Percentiles rank a stretch among this genome's conserved stretches.
Evolutionary conservation across 2,113 vertebrate genomes (phyloP).

Genomic region (Capricornis sumatraensis): DNA sequence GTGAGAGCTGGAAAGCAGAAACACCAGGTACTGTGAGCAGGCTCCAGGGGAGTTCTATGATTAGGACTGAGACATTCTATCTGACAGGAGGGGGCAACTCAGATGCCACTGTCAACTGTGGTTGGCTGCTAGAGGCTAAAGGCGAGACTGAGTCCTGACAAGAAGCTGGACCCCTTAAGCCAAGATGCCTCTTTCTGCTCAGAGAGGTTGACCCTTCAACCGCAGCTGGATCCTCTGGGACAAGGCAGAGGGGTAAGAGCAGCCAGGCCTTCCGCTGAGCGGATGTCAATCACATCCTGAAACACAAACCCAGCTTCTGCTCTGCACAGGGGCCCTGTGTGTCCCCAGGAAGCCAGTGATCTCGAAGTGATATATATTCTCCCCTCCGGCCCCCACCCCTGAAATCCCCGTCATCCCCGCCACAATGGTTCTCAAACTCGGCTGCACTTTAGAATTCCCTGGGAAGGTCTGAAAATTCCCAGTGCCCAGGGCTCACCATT

Average conservation of each 20-base stretch:
- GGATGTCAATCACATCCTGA: too few species aligned
- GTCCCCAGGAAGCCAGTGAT: background rate
- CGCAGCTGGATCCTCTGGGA: background rate
- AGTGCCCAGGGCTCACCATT: background rate
- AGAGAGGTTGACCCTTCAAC: background rate
- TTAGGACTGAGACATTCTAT: accelerated
- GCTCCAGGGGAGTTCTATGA: background rate
- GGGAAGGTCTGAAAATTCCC: background rate
- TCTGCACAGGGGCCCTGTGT: background rate
- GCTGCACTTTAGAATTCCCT: background rate
- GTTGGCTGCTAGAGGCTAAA: too few species aligned
- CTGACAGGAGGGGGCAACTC: background rate
- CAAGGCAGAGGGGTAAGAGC: background rate
- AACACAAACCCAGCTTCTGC: background rate
- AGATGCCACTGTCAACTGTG: background rate
- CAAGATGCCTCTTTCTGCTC: background rate
- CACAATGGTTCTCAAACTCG: background rate
- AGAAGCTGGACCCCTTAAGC: background rate
- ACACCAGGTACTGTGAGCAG: accelerated
- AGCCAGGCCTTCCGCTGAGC: background rate
- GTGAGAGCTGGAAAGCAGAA: accelerated
- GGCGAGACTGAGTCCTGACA: background rate
- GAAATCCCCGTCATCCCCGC: background rate
- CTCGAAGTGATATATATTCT: background rate
- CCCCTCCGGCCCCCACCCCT: background rate